Conservation (phyloP, 2,113 vertebrate genomes). For the Ictidomys tridecemlineatus region DNA sequence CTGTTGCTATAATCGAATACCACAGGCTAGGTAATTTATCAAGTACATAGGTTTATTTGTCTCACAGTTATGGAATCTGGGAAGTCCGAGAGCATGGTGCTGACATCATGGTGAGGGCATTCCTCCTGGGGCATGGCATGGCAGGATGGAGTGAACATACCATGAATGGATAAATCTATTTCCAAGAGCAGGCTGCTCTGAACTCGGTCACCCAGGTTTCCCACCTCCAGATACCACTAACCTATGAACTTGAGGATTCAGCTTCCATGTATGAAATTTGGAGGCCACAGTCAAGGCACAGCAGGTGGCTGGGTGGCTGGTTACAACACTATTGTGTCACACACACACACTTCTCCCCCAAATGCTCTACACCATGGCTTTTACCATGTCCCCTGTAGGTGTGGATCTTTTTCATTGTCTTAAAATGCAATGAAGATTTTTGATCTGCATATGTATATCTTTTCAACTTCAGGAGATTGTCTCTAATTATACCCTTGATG, state of each 20-base stretch:
- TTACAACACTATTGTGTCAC: not conserved
- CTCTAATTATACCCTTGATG: constrained; percentile 65
- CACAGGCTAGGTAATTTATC: not conserved
- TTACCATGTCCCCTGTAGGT: constrained; percentile 37
- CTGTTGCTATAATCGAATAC: not conserved
- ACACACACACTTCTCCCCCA: not conserved
- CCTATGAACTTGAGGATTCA: not conserved
- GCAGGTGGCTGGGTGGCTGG: not conserved
- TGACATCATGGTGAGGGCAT: not conserved
- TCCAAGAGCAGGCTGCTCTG: not conserved
- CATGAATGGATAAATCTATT: not conserved
- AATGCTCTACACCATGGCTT: not conserved
- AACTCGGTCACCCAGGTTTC: not conserved
- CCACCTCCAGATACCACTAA: not conserved
- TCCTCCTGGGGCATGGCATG: not conserved
- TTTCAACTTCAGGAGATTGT: constrained; percentile 64
- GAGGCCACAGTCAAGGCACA: not conserved
- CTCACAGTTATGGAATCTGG: not conserved
- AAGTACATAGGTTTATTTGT: not conserved
- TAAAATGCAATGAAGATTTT: constrained; percentile 59
- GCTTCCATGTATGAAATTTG: not conserved
- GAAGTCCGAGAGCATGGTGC: not conserved
- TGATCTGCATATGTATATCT: constrained; percentile 64
- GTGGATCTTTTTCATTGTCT: constrained; percentile 6
- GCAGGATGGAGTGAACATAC: not conserved